phyloP scores from a whole-genome alignment of 2,888 invertebrate genomes.

The Melanostoma scalare region DNA sequence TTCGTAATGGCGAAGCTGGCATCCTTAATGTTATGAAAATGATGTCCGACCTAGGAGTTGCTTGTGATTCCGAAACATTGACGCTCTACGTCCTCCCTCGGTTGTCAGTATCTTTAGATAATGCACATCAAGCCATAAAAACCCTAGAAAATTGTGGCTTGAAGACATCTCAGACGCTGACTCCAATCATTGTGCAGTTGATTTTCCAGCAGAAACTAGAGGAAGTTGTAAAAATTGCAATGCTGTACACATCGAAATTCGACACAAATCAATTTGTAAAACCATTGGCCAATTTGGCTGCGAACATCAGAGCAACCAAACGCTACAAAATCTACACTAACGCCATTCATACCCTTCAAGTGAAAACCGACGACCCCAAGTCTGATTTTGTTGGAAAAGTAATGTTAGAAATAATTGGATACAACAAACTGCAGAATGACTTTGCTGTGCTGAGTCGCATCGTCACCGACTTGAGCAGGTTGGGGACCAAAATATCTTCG shows the following conservation, averaged over 20 bases:
- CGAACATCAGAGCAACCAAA: slow-evolving; percentile 80
- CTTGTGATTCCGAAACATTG: slow-evolving; percentile 85
- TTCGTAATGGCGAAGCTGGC: slow-evolving; percentile 83
- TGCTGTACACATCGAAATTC: slow-evolving; percentile 82
- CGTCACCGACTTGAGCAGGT: slow-evolving; percentile 81
- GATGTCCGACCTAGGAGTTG: slow-evolving; percentile 84
- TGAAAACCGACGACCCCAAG: slow-evolving; percentile 81
- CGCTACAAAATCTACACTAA: slow-evolving; percentile 83
- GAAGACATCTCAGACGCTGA: slow-evolving; percentile 76
- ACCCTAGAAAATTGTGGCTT: slow-evolving; percentile 77
- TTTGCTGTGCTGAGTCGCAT: slow-evolving; percentile 81
- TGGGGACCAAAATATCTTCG: slow-evolving; percentile 82
- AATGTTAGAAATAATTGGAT: slow-evolving; percentile 82
- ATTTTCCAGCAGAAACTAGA: slow-evolving; percentile 76
- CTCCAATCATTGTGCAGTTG: slow-evolving; percentile 77
- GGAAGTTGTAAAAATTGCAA: slow-evolving; percentile 75
- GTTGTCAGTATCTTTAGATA: slow-evolving; percentile 76
- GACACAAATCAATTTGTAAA: slow-evolving; percentile 83
- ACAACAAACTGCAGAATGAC: slow-evolving; percentile 82
- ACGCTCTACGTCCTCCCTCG: slow-evolving; percentile 84
- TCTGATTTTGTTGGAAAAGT: slow-evolving; percentile 85
- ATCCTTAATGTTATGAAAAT: slow-evolving; percentile 83
- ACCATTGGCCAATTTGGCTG: slow-evolving; percentile 83
- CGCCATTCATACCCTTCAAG: slow-evolving; percentile 82
- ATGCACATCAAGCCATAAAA: slow-evolving; percentile 76